These are phyloP conservation scores for Aplidium turbinatum DNA, from an alignment of 23 tunicate species.

Conservation along the genomic window DNA sequence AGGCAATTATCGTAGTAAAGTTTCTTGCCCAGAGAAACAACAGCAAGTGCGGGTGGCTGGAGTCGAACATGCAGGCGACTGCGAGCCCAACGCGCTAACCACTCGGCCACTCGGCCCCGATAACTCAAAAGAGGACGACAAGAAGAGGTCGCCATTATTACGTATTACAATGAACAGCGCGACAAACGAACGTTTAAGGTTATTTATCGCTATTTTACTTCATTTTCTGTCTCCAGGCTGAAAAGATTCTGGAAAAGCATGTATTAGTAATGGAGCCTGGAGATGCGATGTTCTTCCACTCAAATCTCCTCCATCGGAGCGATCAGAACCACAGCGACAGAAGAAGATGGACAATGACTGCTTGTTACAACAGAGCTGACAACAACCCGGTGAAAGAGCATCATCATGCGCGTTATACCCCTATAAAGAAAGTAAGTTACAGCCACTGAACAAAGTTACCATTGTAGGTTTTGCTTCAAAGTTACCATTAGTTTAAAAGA, in stretches of 20 bases:
- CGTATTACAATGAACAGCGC: too few relatives aligned
- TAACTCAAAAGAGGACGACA: too few relatives aligned
- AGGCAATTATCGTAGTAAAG: too few relatives aligned
- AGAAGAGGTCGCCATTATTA: too few relatives aligned
- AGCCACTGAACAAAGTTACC: conserved; percentile 68
- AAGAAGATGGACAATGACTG: conserved; percentile 68
- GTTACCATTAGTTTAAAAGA: too few relatives aligned
- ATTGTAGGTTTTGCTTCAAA: conserved; percentile 40
- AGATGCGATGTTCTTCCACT: conserved; percentile 83
- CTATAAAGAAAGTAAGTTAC: conserved; percentile 48
- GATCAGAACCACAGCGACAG: conserved; percentile 62
- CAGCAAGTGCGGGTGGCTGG: too few relatives aligned
- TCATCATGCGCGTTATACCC: conserved; percentile 67
- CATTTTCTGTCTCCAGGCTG: conserved; percentile 28
- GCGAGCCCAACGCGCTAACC: too few relatives aligned
- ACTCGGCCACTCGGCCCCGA: too few relatives aligned
- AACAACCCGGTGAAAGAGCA: conserved; percentile 72
- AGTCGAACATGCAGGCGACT: too few relatives aligned
- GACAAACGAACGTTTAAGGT: too few relatives aligned
- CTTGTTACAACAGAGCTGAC: conserved; percentile 66
- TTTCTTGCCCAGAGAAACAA: too few relatives aligned
- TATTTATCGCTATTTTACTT: too few relatives aligned
- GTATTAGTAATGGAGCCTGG: conserved; percentile 60
- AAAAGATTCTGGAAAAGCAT: conserved; percentile 53
- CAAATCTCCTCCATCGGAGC: conserved; percentile 81